Evolutionary conservation across 2,113 vertebrate genomes (phyloP).

Genomic region (Bos taurus): ARS-UCD2.0 NC_037334.1:13279001-13279500

Average conservation of each 20-base stretch:
- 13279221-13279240: not conserved
- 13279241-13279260: not conserved
- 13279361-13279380: not conserved
- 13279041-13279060: fast-evolving
- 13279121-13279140: fast-evolving
- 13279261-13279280: not conserved
- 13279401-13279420: not conserved
- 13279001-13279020: fast-evolving
- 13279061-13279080: not conserved
- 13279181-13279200: no score
- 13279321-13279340: not conserved
- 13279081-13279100: fast-evolving
- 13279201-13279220: not conserved
- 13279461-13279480: not conserved
- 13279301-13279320: not conserved
- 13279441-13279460: not conserved
- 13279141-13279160: not conserved
- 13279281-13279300: fast-evolving
- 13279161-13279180: fast-evolving
- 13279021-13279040: fast-evolving
- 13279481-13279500: fast-evolving
- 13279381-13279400: not conserved
- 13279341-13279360: not conserved
- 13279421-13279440: not conserved
- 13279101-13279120: fast-evolving